These are phyloP conservation scores for Eilema caniola DNA, from an alignment of 2,888 invertebrate species.

Conservation along the genomic window DNA sequence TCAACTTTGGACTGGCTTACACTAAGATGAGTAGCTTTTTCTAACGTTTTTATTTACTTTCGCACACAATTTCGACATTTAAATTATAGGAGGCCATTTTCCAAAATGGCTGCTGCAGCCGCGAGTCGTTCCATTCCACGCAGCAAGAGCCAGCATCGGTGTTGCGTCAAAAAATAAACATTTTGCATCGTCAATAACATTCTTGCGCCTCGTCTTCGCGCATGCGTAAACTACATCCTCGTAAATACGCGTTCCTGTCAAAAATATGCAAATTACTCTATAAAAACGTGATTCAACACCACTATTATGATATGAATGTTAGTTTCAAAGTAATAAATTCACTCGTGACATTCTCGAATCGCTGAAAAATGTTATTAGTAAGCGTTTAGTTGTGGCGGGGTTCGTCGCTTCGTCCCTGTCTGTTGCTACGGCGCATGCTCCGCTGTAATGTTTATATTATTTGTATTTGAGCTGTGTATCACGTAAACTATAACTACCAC, in stretches of 20 bases:
- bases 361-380: slow-evolving; percentile 43
- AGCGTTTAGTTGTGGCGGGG: slow-evolving; percentile 45
- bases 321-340: slow-evolving; percentile 59
- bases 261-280: slow-evolving; percentile 86
- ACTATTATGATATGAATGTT: slow-evolving; percentile 67
- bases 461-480: slow-evolving; percentile 88
- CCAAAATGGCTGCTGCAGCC: slow-evolving; percentile 52
- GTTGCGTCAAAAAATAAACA: slow-evolving; percentile 82
- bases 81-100: slow-evolving; percentile 39
- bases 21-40: slow-evolving; percentile 20
- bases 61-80: slow-evolving; percentile 11
- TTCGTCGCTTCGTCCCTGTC: slow-evolving; percentile 74
- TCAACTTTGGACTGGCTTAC: slow-evolving; percentile 37
- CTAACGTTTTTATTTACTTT: slow-evolving; percentile 25
- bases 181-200: slow-evolving; percentile 86
- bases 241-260: slow-evolving; percentile 72
- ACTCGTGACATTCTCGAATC: slow-evolving; percentile 46
- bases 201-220: slow-evolving; percentile 64
- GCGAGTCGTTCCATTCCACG: slow-evolving; percentile 47
- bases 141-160: slow-evolving; percentile 56
- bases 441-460: slow-evolving; percentile 87
- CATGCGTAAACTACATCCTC: slow-evolving; percentile 70
- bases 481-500: slow-evolving; percentile 88
- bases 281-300: slow-evolving; percentile 77
- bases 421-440: slow-evolving; percentile 81